Percentiles rank a stretch among this genome's conserved stretches.
Conservation (phyloP, 2,113 vertebrate species). For the Ornithorhynchus anatinus region DNA sequence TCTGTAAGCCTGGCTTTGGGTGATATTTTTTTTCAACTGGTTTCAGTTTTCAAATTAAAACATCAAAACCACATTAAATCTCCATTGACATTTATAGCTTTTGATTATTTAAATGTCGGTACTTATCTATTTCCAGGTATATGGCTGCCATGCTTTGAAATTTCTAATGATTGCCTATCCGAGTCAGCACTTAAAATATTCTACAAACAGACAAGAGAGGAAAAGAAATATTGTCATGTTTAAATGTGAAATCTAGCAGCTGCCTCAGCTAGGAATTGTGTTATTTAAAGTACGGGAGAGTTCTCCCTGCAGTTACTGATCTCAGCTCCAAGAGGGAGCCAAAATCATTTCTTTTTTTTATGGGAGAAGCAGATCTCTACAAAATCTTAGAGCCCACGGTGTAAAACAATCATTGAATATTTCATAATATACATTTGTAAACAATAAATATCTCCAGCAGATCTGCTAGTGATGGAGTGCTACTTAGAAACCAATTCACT, state of each 20-base stretch:
- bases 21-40: neutral
- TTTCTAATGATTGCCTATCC: neutral
- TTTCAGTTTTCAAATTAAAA: slow-evolving; percentile 19
- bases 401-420: slow-evolving; percentile 26
- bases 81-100: neutral
- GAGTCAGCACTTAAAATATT: neutral
- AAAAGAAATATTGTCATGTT: neutral
- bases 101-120: neutral
- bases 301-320: slow-evolving; percentile 72
- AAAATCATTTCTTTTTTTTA: slow-evolving; percentile 59
- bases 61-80: slow-evolving; percentile 17
- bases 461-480: slow-evolving; percentile 1
- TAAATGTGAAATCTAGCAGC: neutral
- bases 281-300: neutral
- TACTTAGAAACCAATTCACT: slow-evolving; percentile 29
- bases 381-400: slow-evolving; percentile 6
- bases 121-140: neutral
- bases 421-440: slow-evolving; percentile 15
- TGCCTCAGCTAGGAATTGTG: neutral
- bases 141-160: neutral
- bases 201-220: neutral
- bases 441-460: slow-evolving; percentile 1
- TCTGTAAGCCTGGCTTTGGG: neutral
- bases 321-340: slow-evolving; percentile 78
- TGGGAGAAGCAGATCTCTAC: slow-evolving; percentile 15